Conservation (phyloP, 2,888 invertebrate genomes). For the Eurytoma adleriae region DNA sequence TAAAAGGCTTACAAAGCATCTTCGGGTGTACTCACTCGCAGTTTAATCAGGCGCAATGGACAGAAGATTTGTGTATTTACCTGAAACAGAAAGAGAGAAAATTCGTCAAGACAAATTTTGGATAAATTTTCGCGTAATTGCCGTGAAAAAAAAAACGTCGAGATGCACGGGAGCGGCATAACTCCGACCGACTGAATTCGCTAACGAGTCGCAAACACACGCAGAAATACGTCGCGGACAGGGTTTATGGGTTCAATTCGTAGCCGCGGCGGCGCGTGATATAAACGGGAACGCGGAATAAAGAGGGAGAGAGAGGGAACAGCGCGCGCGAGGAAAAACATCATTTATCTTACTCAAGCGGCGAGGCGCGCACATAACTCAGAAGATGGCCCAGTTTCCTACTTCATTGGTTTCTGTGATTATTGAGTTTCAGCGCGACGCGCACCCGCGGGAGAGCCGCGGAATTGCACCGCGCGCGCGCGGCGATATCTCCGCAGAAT, state of each 20-base stretch:
- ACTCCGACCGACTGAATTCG: not conserved
- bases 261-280: not conserved
- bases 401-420: slow-evolving; percentile 50
- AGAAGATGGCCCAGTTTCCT: slow-evolving; percentile 43
- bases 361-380: slow-evolving; percentile 25
- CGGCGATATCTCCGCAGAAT: slow-evolving; percentile 27
- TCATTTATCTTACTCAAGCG: slow-evolving; percentile 43
- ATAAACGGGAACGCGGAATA: not conserved
- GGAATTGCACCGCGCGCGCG: slow-evolving; percentile 14
- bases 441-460: not conserved
- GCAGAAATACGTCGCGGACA: not conserved
- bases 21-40: no score
- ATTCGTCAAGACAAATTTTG: not conserved
- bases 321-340: slow-evolving; percentile 28
- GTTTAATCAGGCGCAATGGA: not conserved
- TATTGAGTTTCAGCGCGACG: slow-evolving; percentile 45
- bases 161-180: slow-evolving; percentile 10
- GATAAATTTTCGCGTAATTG: not conserved
- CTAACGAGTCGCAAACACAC: slow-evolving; percentile 1
- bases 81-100: slow-evolving; percentile 46
- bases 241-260: slow-evolving; percentile 40
- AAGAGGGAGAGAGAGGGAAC: slow-evolving; percentile 3
- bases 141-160: not conserved
- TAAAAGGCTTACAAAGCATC: no score
- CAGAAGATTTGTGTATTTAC: slow-evolving; percentile 21